phyloP scores from a whole-genome alignment of 2,113 vertebrate genomes.

The Litocranius walleri region DNA sequence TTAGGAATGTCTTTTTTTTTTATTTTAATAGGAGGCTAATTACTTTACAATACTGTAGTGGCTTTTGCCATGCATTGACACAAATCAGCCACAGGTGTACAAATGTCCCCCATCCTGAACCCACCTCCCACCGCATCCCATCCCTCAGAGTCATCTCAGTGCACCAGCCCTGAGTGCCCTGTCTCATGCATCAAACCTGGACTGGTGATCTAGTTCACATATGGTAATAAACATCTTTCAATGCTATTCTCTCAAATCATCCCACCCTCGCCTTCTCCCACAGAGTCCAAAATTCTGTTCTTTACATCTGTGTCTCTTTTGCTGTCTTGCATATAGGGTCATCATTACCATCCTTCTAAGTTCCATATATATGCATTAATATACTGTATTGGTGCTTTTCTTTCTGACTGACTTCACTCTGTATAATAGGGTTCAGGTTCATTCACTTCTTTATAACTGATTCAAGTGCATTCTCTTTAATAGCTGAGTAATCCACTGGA shows the following conservation, averaged over 20 bases:
- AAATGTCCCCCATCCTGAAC: neutral
- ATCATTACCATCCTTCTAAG: neutral
- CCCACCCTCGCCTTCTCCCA: neutral
- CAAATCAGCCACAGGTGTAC: neutral
- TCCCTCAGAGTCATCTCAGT: neutral
- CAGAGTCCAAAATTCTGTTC: neutral
- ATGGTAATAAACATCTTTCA: neutral
- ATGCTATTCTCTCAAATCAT: neutral
- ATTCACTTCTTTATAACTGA: neutral
- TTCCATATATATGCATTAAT: neutral
- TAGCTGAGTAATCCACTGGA: neutral
- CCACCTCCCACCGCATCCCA: neutral
- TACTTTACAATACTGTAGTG: neutral
- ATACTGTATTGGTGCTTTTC: neutral
- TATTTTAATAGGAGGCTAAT: neutral
- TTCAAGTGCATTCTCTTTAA: neutral
- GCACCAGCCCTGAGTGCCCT: neutral
- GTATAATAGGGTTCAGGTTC: neutral
- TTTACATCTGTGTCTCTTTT: neutral
- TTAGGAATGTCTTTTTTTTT: neutral
- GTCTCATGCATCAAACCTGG: neutral
- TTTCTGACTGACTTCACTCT: neutral
- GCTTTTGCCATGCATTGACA: neutral
- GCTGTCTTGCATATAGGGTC: neutral
- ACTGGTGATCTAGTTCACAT: neutral